These are phyloP conservation scores for Acipenser oxyrinchus DNA, from an alignment of 2,797 vertebrate genomes.

Conservation along the genomic window DNA sequence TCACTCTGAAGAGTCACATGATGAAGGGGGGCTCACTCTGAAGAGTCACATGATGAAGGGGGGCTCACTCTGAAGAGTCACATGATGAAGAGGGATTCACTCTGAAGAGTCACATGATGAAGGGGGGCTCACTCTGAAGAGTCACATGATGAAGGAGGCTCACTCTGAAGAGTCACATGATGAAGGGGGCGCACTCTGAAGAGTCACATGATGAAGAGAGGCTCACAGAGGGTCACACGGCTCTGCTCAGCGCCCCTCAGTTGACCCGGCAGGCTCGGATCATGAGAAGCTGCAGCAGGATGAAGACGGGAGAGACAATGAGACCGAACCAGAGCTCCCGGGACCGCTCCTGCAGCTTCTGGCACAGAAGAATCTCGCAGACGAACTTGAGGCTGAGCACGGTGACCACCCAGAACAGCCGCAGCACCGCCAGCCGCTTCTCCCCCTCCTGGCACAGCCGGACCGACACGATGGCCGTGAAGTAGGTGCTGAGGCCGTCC, in stretches of 20 bases:
- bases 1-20: too few species aligned
- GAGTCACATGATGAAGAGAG: too few species aligned
- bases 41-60: too few species aligned
- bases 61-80: too few species aligned
- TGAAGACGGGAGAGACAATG: slow-evolving; percentile 89
- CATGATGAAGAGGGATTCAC: too few species aligned
- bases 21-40: too few species aligned
- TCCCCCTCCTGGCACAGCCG: slow-evolving; percentile 96
- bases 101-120: too few species aligned
- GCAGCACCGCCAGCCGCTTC: slow-evolving; percentile 84
- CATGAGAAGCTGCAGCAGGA: slow-evolving; percentile 94
- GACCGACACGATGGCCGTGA: slow-evolving; percentile 93
- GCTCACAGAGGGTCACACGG: too few species aligned
- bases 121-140: too few species aligned
- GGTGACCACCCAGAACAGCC: slow-evolving; percentile 94
- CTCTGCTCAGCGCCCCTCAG: slow-evolving; percentile 36
- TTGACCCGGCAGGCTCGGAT: slow-evolving; percentile 93
- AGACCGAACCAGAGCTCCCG: slow-evolving; percentile 86
- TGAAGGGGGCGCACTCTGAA: too few species aligned
- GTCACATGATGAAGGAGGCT: too few species aligned
- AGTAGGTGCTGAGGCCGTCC: slow-evolving; percentile 95
- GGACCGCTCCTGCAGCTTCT: slow-evolving; percentile 80
- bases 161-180: too few species aligned
- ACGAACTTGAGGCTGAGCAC: slow-evolving; percentile 96
- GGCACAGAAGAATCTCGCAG: slow-evolving; percentile 92